phyloP scores from a whole-genome alignment of 2,888 invertebrate genomes.

The Saturnia japonica region DNA sequence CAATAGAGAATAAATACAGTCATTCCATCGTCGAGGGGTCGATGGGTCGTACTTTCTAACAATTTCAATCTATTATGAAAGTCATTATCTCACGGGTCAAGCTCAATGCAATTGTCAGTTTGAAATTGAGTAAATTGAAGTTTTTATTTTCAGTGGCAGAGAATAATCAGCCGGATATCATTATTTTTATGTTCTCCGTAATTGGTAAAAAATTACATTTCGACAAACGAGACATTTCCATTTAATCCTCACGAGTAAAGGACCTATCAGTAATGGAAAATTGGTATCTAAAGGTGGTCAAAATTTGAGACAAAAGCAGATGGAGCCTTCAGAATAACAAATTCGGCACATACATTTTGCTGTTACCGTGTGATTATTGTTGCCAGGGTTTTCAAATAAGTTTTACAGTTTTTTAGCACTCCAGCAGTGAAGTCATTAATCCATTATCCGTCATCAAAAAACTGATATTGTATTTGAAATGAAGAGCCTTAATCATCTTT shows the following conservation, averaged over 20 bases:
- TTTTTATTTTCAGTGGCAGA: slow-evolving; percentile 21
- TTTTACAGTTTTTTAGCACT: too few species aligned
- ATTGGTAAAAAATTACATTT: background rate
- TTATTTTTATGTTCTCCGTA: background rate
- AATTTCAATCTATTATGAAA: slow-evolving; percentile 38
- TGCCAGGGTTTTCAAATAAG: too few species aligned
- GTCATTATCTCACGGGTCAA: slow-evolving; percentile 35
- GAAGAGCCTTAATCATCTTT: too few species aligned
- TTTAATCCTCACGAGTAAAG: background rate
- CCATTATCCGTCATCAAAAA: too few species aligned
- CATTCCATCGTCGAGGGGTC: background rate
- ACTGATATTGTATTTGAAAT: too few species aligned
- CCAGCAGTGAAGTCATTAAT: too few species aligned
- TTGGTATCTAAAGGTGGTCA: too few species aligned
- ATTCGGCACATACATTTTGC: too few species aligned
- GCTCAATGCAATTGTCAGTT: slow-evolving; percentile 21
- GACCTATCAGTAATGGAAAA: too few species aligned
- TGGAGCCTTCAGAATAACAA: too few species aligned
- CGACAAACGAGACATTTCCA: background rate
- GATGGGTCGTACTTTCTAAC: slow-evolving; percentile 41
- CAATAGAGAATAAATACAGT: slow-evolving; percentile 27
- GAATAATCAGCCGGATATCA: slow-evolving; percentile 4
- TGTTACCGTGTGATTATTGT: too few species aligned
- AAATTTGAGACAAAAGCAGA: too few species aligned
- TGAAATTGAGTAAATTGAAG: slow-evolving; percentile 34